Evolutionary conservation across 2,797 vertebrate species (phyloP).

Genomic region (Sarcophilus harrisii): DNA sequence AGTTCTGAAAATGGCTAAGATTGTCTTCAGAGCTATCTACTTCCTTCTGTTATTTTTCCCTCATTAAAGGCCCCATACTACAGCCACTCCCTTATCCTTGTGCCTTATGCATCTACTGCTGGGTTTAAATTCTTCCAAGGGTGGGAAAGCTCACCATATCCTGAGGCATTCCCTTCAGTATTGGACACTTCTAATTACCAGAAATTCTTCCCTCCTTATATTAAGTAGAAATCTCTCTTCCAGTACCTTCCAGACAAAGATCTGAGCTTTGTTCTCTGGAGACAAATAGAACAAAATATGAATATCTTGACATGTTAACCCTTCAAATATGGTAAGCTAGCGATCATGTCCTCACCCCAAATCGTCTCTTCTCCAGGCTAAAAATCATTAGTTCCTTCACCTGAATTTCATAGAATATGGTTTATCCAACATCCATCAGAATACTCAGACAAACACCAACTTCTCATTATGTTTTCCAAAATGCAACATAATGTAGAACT

Average conservation of each 20-base stretch:
- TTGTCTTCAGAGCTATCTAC: background rate
- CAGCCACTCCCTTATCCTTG: background rate
- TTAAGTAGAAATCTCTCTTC: background rate
- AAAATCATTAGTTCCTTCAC: background rate
- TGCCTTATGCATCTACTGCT: background rate
- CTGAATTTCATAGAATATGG: background rate
- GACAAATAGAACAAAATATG: background rate
- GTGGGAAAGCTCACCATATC: background rate
- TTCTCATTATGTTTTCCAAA: background rate
- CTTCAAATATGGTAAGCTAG: background rate
- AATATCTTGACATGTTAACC: background rate
- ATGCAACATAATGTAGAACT: background rate
- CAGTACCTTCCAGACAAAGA: background rate
- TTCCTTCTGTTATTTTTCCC: conserved; percentile 3
- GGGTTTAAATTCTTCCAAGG: background rate
- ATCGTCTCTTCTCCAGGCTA: background rate
- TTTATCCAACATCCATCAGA: background rate
- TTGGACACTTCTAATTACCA: background rate
- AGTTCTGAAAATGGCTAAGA: background rate
- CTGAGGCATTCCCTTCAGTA: background rate
- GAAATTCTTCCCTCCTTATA: background rate
- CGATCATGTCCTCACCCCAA: background rate
- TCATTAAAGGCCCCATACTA: background rate
- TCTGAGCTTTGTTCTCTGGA: background rate
- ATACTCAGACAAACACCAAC: background rate